A percentile compares a stretch with the other conserved stretches of the same genome.
Conservation (phyloP, 2,888 invertebrate species). For the Uropetala carovei region DNA sequence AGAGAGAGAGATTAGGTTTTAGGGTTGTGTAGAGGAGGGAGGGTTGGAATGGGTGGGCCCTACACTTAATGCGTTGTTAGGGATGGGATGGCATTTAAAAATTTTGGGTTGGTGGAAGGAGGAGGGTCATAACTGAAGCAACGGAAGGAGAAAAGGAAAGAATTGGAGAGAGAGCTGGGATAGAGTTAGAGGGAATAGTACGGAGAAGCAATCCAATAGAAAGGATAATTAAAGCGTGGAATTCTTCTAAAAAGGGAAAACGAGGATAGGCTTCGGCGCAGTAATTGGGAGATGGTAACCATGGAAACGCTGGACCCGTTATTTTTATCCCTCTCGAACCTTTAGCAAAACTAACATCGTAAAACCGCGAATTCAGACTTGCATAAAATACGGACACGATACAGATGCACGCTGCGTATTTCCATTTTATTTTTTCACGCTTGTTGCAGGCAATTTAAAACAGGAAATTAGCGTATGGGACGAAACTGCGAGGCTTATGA, state of each 20-base stretch:
- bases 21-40: neutral
- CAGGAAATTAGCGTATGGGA: no score
- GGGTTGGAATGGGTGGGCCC: neutral
- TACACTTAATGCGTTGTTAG: neutral
- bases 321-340: neutral
- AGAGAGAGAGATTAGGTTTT: neutral
- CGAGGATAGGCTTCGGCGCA: neutral
- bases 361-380: no score
- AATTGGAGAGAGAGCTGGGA: neutral
- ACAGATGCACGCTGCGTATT: no score
- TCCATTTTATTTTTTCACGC: no score
- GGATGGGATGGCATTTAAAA: neutral
- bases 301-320: neutral
- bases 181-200: no score
- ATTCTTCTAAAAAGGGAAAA: neutral
- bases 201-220: neutral
- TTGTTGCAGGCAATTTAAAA: no score
- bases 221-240: neutral
- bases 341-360: no score
- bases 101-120: neutral
- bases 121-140: conserved; percentile 13
- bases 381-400: no score
- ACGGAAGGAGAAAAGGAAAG: neutral
- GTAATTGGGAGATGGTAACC: neutral
- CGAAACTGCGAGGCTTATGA: no score